These are phyloP conservation scores for Cynaeus angustus DNA, from an alignment of 2,888 invertebrate species.

Conservation along the genomic window DNA sequence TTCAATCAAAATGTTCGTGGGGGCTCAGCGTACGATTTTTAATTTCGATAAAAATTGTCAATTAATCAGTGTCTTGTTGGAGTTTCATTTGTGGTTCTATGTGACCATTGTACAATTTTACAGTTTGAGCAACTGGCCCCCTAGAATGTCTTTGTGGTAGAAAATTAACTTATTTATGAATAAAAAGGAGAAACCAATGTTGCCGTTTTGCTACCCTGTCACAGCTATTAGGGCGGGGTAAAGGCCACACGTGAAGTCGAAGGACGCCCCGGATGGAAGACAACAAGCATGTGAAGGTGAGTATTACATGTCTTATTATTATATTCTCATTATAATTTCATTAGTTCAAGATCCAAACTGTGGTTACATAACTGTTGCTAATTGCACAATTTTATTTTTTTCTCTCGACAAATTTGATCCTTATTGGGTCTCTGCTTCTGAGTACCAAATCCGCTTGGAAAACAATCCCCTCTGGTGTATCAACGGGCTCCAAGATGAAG, in stretches of 20 bases:
- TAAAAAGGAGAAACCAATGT: constrained; percentile 41
- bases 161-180: constrained; percentile 55
- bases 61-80: constrained; percentile 11
- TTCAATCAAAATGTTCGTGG: constrained; percentile 30
- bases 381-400: no score
- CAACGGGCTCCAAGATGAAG: constrained; percentile 73
- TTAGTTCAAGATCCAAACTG: no score
- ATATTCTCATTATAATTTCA: no score
- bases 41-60: constrained; percentile 3
- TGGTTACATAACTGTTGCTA: no score
- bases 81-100: neutral
- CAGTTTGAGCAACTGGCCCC: constrained; percentile 45
- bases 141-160: constrained; percentile 54
- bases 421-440: constrained; percentile 69
- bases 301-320: no score
- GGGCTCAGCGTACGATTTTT: constrained; percentile 12
- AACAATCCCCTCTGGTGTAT: constrained; percentile 69
- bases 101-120: neutral
- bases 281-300: no score
- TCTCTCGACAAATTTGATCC: constrained; percentile 62
- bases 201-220: neutral
- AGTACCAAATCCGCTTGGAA: constrained; percentile 73
- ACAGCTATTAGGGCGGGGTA: no score
- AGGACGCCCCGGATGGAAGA: no score
- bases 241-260: no score